Base-by-base conservation (phyloP, 2,113 vertebrate species). In the Grus americana region DNA sequence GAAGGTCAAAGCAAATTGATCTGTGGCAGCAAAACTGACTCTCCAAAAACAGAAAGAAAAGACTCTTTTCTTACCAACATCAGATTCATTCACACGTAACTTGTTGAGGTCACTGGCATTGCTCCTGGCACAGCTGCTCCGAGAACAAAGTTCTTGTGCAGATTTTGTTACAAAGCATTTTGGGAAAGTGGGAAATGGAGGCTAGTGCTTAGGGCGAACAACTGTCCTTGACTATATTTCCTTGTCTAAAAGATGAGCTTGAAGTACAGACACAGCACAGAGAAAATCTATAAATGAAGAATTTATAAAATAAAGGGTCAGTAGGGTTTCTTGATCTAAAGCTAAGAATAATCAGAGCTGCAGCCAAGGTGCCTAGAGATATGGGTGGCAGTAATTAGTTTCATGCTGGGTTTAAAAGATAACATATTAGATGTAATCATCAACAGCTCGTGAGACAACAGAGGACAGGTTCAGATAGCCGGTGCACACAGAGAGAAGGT, bases 361-460 rank as follows among this genome's bases (percentile, higher is more conserved):
- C 49, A 91, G 80, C 50, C 66, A 84, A 91, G 58, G 49, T 89
- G 54, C 78, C 80, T 65, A 79, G 81, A 95, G 73, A 95, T 82
- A 92, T 1, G 20, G 54, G 66, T 91, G 78, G 16, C 74, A 79
- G 73, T 93, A 96, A 95, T 95, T 94, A 92, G 65, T 79, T 96
- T 85, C 70, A 66, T 76, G 50, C 80, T 96, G 89, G n/a, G 40
- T 95, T 97, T 93, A 87, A 90, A 92, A 95, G 91, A 87, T 82
- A 94, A 90, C 0, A 0, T 84, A 93, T 92, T 87, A 82, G 80
- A 95, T 79, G 49, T 62, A 93, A 93, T 95, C 94, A 91, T 46
- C 73, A 86, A 55, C 54, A 85, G 76, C 63, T 95, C 44, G 19
- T 23, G n/a, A 36, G 46, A 85, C 26, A 84, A 52, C 34, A 85